phyloP scores from a whole-genome alignment of 2,888 invertebrate species.

The Rapana venosa region DNA sequence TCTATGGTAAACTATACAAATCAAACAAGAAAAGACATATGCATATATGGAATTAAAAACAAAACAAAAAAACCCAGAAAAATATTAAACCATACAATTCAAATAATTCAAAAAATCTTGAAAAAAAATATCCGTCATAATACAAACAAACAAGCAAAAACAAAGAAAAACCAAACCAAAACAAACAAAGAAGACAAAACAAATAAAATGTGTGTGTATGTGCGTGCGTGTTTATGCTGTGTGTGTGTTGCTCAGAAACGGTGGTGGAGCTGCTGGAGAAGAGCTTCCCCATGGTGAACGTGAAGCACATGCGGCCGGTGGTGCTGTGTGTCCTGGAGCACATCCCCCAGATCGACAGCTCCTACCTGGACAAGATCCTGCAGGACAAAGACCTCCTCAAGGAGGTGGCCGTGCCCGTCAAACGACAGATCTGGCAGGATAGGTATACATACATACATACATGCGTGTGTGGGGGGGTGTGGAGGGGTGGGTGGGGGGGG shows the following conservation, averaged over 20 bases:
- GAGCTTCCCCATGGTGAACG: conserved; percentile 95
- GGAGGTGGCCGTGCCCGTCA: conserved; percentile 97
- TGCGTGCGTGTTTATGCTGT: background rate
- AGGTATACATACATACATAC: conserved; percentile 73
- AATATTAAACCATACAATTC: no score
- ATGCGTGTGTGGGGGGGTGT: background rate
- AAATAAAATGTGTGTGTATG: background rate
- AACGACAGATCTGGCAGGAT: conserved; percentile 98
- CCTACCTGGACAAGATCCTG: conserved; percentile 84
- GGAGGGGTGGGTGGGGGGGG: background rate
- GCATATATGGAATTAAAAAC: no score
- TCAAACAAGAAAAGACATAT: no score
- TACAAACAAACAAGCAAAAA: no score
- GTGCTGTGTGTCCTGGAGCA: conserved; percentile 96
- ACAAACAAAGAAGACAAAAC: no score
- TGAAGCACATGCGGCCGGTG: conserved; percentile 91
- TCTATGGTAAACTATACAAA: no score
- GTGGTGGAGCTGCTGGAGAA: conserved; percentile 92
- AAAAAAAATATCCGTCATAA: no score
- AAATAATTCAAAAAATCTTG: no score
- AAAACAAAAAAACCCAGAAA: no score
- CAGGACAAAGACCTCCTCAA: conserved; percentile 87
- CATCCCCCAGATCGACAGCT: conserved; percentile 94
- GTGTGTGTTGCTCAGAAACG: conserved; percentile 81
- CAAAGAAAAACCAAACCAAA: no score